Base-by-base conservation (phyloP, 2,113 vertebrate genomes). In the Lucifuga dentata region DNA sequence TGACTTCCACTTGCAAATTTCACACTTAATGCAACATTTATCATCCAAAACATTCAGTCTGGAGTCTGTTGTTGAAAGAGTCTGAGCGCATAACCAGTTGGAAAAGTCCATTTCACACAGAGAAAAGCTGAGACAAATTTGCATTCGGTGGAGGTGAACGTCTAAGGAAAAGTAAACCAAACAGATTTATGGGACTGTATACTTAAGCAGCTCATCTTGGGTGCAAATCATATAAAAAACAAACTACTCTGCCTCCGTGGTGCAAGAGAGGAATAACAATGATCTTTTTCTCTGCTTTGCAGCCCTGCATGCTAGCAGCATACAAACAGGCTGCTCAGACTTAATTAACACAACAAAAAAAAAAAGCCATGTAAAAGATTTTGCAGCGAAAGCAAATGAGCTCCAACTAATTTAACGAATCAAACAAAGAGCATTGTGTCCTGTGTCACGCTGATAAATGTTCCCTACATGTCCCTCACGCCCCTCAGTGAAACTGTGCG, bases 281-380 rank as follows among this genome's bases (percentile, higher is more conserved):
- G 26, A 75, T 66, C 39, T 11, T 53, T 23, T 74, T 70, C 64
- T 66, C 68, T 63, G 63, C 67, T 74, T 32, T 33, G 45, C 39
- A 8, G 63, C 49, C 57, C 23, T 15, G 15, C 44, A 66, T 39
- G 36, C 67, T 33, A 44, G 50, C 23, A 16, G 86, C 69, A 85
- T 84, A 83, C 84, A 81, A 72, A 88, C 77, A 56, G 57, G 71
- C 39, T 56, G 67, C 76, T 67, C 52, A 2, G 23, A 76, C 68
- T 76, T 90, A 84, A 90, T 92, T 86, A 92, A 85, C 86, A 86
- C 78, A 76, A 87, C 82, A 87, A 84, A 83, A 83, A 86, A n/a
- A n/a, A 68, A 83, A 86, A 68, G 56, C 71, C 1, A 53, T 62
- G 86, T 58, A 67, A 82, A 83, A 80, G 88, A 89, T 91, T 91